phyloP scores from a whole-genome alignment of 2,113 vertebrate species.

The Psilopogon haemacephalus region DNA sequence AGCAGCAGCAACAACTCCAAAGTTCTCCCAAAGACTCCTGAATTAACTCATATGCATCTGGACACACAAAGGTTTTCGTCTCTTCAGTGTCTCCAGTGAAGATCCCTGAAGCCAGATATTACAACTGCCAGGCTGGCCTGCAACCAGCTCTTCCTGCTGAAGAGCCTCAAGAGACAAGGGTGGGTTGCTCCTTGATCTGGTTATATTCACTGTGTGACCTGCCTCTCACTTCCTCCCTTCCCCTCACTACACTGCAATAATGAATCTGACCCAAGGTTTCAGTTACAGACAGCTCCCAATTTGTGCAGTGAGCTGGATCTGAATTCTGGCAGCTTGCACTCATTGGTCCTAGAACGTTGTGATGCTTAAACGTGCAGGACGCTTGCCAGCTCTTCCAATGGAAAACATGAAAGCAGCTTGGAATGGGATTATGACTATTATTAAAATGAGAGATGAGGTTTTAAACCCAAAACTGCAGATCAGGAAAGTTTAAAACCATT shows the following conservation, averaged over 20 bases:
- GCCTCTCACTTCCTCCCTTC: background rate
- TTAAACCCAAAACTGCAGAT: background rate
- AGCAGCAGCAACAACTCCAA: background rate
- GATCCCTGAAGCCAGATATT: background rate
- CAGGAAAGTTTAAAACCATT: background rate
- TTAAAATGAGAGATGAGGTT: constrained; percentile 16
- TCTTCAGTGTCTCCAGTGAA: background rate
- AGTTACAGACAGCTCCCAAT: background rate
- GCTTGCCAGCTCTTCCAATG: background rate
- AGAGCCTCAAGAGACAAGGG: fast-evolving
- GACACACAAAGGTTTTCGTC: background rate
- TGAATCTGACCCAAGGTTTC: background rate
- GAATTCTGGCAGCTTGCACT: background rate
- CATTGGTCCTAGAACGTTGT: background rate
- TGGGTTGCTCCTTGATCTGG: background rate
- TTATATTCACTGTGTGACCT: background rate
- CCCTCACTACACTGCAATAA: background rate
- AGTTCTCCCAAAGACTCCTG: background rate
- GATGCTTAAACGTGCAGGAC: background rate
- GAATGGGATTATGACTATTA: background rate
- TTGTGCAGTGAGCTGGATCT: background rate
- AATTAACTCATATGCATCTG: background rate
- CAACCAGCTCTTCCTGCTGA: background rate
- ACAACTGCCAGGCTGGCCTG: background rate
- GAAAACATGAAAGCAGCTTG: background rate